Conservation (phyloP, 2,113 vertebrate species). For the Atrichornis clamosus region DNA sequence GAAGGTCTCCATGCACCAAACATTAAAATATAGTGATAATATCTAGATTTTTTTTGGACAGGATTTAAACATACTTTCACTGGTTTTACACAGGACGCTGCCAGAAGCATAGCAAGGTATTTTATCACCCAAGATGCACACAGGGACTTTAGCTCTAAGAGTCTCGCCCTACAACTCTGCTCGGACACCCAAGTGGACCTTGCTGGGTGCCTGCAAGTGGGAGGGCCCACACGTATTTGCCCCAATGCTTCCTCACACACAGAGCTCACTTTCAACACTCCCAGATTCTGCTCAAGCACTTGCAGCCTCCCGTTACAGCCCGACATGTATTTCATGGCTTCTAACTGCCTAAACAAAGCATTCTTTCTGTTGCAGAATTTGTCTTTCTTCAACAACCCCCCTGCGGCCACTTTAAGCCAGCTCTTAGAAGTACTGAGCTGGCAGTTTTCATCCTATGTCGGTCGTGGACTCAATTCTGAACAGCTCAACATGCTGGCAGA, state of each 20-base stretch:
- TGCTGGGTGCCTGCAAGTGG: neutral
- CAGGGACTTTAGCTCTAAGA: accelerated
- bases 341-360: neutral
- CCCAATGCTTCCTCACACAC: accelerated
- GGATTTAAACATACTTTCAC: neutral
- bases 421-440: slow-evolving; percentile 94
- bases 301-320: neutral
- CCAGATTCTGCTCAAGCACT: neutral
- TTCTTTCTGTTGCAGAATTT: slow-evolving; percentile 81
- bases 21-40: neutral
- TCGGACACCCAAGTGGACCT: neutral
- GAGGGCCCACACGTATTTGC: neutral
- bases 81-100: neutral
- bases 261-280: neutral
- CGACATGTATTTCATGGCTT: neutral
- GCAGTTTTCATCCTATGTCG: slow-evolving; percentile 92
- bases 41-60: neutral
- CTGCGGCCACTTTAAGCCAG: slow-evolving; percentile 84
- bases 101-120: neutral
- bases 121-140: neutral
- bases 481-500: slow-evolving; percentile 92
- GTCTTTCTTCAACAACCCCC: slow-evolving; percentile 89
- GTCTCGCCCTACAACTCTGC: neutral
- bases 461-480: slow-evolving; percentile 89
- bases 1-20: neutral